phyloP scores from a whole-genome alignment of 1,140 invertebrate species.

The Bicyclus anynana region DNA sequence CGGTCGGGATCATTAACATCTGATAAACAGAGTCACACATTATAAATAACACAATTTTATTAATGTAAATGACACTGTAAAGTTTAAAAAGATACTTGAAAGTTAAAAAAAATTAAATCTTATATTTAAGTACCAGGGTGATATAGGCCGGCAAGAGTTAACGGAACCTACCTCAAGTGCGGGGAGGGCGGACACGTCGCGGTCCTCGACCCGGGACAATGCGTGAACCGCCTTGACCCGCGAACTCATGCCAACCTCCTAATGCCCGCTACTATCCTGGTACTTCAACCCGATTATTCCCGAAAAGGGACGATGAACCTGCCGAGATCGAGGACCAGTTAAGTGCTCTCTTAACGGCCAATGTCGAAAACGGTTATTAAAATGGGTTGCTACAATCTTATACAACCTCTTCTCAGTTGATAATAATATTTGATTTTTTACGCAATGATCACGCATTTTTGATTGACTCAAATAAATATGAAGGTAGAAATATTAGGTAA shows the following conservation, averaged over 20 bases:
- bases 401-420: no score
- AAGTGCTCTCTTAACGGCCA: slow-evolving; percentile 1
- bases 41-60: not conserved
- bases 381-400: not conserved
- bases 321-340: slow-evolving; percentile 3
- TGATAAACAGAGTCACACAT: no score
- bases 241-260: slow-evolving; percentile 51
- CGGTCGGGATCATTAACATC: no score
- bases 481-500: no score
- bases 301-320: slow-evolving; percentile 33
- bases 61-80: no score
- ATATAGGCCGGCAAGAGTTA: slow-evolving; percentile 47
- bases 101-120: not conserved
- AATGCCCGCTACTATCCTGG: slow-evolving; percentile 45
- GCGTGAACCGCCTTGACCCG: slow-evolving; percentile 57
- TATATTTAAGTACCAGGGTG: slow-evolving; percentile 38
- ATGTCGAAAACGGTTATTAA: not conserved
- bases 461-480: no score
- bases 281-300: slow-evolving; percentile 34
- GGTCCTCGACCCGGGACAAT: slow-evolving; percentile 56
- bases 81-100: no score
- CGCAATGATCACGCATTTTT: no score
- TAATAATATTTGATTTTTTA: not conserved
- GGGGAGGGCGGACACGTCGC: slow-evolving; percentile 37
- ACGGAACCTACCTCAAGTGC: slow-evolving; percentile 52